Percentiles rank a stretch among this genome's conserved stretches.
phyloP scores from a whole-genome alignment of 2,888 invertebrate species.

The Chorisops tibialis region DNA sequence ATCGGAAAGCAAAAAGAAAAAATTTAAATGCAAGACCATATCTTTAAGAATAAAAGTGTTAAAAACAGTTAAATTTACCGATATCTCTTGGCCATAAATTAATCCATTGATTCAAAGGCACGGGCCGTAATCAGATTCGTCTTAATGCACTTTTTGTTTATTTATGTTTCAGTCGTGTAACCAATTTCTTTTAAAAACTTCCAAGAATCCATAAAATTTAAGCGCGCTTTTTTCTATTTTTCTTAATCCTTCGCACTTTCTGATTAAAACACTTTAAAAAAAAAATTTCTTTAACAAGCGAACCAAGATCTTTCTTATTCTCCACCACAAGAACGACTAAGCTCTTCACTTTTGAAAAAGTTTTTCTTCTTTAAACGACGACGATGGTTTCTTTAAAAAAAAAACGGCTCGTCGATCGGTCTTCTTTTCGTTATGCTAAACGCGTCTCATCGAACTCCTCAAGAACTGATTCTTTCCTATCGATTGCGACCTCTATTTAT shows the following conservation, averaged over 20 bases:
- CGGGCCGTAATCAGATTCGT: neutral
- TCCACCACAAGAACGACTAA: slow-evolving; percentile 5
- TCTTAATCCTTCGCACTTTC: too few species aligned
- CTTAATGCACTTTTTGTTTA: neutral
- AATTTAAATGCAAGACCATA: slow-evolving; percentile 22
- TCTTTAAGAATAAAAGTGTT: slow-evolving; percentile 7
- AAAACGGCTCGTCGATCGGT: neutral
- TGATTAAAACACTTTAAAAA: neutral
- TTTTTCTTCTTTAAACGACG: neutral
- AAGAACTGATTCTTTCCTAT: slow-evolving; percentile 32
- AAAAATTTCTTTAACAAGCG: neutral
- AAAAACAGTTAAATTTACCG: slow-evolving; percentile 32
- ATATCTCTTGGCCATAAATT: slow-evolving; percentile 18
- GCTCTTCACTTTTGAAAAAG: neutral
- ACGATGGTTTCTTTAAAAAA: neutral
- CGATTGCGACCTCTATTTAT: slow-evolving; percentile 31
- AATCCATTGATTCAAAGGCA: slow-evolving; percentile 27
- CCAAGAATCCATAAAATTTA: neutral
- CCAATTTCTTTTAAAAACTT: neutral
- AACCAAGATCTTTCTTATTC: neutral
- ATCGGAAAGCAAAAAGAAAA: too few species aligned
- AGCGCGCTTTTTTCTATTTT: neutral
- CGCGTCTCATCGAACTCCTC: slow-evolving; percentile 16
- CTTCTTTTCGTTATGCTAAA: slow-evolving; percentile 10
- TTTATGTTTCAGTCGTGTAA: neutral